A percentile compares a stretch with the other conserved stretches of the same genome.
These are phyloP conservation scores for Chaetophractus vellerosus DNA, from an alignment of 2,797 vertebrate species.

Conservation along the genomic window DNA sequence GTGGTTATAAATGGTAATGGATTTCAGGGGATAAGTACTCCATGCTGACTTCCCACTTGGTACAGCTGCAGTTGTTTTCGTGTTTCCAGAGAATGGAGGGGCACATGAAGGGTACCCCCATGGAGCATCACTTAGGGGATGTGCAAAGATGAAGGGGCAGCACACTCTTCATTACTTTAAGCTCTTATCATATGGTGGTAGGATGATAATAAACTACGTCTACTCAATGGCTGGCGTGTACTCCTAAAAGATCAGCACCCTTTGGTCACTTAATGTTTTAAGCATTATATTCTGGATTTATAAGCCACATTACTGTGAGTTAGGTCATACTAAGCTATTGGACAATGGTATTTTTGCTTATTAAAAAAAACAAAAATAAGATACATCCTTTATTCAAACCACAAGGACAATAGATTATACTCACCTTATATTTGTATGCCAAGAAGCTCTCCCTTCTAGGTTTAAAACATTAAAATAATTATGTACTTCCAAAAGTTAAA, in stretches of 20 bases:
- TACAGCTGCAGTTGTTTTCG: neutral
- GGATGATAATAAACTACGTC: neutral
- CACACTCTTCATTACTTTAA: neutral
- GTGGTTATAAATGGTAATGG: constrained; percentile 7
- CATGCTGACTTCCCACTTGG: neutral
- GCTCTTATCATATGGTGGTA: neutral
- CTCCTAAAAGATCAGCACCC: neutral
- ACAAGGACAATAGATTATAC: neutral
- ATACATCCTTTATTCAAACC: neutral
- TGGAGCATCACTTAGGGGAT: neutral
- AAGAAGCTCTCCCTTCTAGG: neutral
- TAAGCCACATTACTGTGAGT: neutral
- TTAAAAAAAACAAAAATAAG: neutral
- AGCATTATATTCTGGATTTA: neutral
- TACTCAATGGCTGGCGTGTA: neutral
- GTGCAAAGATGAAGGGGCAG: neutral
- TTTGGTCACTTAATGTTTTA: neutral
- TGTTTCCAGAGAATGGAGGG: neutral
- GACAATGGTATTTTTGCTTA: neutral
- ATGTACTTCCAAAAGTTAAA: neutral
- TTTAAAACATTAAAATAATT: constrained; percentile 23
- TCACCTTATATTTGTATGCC: neutral
- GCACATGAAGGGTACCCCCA: neutral
- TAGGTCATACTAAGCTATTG: constrained; percentile 2
- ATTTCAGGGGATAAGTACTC: neutral